phyloP scores from a whole-genome alignment of 2,888 invertebrate species.

The Drosophila anomalipes region DNA sequence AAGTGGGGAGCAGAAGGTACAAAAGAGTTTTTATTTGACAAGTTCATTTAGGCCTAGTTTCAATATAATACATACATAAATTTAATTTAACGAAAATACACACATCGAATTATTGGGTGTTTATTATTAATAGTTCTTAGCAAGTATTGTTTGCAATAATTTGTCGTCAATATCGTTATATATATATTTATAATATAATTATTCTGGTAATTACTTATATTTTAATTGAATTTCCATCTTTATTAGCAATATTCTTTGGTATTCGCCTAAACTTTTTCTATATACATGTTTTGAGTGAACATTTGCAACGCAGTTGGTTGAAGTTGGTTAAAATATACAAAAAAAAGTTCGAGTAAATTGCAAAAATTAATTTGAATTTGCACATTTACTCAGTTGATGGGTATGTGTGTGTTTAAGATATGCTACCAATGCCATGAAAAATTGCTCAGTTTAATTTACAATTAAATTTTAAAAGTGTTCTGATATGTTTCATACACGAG shows the following conservation, averaged over 20 bases:
- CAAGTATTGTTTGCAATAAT: constrained; percentile 9
- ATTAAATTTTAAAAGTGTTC: constrained; percentile 41
- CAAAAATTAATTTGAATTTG: constrained; percentile 10
- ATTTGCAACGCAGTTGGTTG: constrained; percentile 31
- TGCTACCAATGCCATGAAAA: constrained; percentile 20
- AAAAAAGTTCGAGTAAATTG: constrained; percentile 40
- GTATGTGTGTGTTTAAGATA: constrained; percentile 10
- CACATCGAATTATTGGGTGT: constrained; percentile 5
- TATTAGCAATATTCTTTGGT: constrained; percentile 35
- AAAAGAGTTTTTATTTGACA: constrained; percentile 65
- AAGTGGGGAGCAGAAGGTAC: constrained; percentile 78
- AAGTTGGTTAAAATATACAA: constrained; percentile 37
- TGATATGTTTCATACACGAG: constrained; percentile 59
- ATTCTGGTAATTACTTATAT: constrained; percentile 16
- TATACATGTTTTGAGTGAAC: constrained; percentile 39
- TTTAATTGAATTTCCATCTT: constrained; percentile 9
- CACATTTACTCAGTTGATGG: not conserved
- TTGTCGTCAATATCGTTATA: constrained; percentile 21
- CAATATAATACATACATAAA: constrained; percentile 19
- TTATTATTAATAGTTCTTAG: constrained; percentile 22
- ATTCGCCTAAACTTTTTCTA: constrained; percentile 26
- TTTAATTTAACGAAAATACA: constrained; percentile 10
- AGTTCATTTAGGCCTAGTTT: constrained; percentile 14
- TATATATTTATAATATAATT: constrained; percentile 20
- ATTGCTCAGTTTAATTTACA: constrained; percentile 9